phyloP scores from a whole-genome alignment of 2,888 invertebrate species.

The Xestia rhomboidea region DNA sequence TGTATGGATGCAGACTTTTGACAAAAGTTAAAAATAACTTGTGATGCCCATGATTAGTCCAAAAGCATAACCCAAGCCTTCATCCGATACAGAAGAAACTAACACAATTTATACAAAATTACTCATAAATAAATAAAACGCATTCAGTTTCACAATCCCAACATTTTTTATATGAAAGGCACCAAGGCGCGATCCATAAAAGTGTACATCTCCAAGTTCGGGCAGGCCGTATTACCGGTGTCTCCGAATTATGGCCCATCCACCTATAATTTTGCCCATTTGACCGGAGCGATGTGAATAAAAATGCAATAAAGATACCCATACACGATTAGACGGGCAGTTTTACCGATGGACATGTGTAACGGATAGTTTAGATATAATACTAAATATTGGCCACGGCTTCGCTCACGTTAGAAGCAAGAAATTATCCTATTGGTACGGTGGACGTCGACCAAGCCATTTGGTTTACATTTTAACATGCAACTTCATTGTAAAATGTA shows the following conservation, averaged over 20 bases:
- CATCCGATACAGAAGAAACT: slow-evolving; percentile 6
- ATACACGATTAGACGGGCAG: slow-evolving; percentile 38
- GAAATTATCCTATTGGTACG: neutral
- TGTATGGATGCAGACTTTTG: neutral
- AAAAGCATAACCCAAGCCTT: neutral
- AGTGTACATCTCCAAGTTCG: slow-evolving; percentile 37
- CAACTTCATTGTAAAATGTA: no score
- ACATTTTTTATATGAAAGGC: slow-evolving; percentile 43
- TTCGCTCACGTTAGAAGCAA: neutral
- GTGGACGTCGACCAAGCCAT: no score
- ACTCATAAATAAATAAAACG: slow-evolving; percentile 40
- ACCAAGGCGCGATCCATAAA: slow-evolving; percentile 44
- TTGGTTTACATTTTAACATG: no score
- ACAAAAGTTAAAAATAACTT: neutral
- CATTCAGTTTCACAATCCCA: slow-evolving; percentile 51
- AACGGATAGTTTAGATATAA: slow-evolving; percentile 31
- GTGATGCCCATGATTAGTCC: neutral
- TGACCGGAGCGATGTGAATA: slow-evolving; percentile 51
- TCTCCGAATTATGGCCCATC: slow-evolving; percentile 52
- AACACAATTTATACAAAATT: slow-evolving; percentile 6
- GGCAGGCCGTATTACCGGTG: slow-evolving; percentile 33
- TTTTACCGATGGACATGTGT: slow-evolving; percentile 32
- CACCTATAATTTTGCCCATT: slow-evolving; percentile 54
- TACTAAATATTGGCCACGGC: neutral
- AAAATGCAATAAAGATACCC: slow-evolving; percentile 59